Evolutionary conservation across 1,140 invertebrate genomes (phyloP), one percentile per base, ranked within the genome.

Genomic region (Rhyzopertha dominica): DNA sequence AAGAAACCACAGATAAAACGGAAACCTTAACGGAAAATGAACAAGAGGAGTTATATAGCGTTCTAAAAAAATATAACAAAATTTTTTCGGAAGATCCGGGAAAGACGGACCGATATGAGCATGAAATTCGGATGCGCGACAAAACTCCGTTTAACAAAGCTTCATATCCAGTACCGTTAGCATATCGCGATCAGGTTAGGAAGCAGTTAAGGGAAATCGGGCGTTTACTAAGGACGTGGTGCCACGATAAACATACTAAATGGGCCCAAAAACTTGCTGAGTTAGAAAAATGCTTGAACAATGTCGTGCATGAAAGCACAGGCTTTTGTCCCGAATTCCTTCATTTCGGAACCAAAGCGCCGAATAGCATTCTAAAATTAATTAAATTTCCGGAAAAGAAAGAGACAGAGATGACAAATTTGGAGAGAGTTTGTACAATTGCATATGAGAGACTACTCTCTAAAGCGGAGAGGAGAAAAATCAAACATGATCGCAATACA

Each of bases 91-190:
- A 38, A 5, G 19, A 52, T 10, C 47, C 50, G 17, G 58, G 53
- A 0, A 38, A 30, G n/a, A 32, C 42, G 1, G 47, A 47, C 28
- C 41, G 43, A 20, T 63, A 61, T 34, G 29, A 51, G 19, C 56
- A 63, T 43, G 35, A 44, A 42, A 60, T 62, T 16, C 50, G 36
- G 19, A 43, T 63, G 40, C n/a, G 7, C 5, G 16, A 41, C 16
- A 23, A 60, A 2, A 41, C 26, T 12, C 51, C 58, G 4, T 24
- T 58, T 16, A 32, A 56, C 10, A 53, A 47, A 20, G 38, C 32
- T 9, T 39, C 53, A 2, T 63, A 63, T 48, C 58, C 59, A 14
- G 20, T 63, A n/a, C 61, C 59, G 8, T 56, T 47, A 40, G 53
- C 54, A 0, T 59, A 56, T 48, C 38, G 53, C 5, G 29, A 32